Evolutionary conservation across 64 coral and sea anemone species (phyloP), one percentile per base, ranked within the genome.

Genomic region (Stichodactyla mertensii): DNA sequence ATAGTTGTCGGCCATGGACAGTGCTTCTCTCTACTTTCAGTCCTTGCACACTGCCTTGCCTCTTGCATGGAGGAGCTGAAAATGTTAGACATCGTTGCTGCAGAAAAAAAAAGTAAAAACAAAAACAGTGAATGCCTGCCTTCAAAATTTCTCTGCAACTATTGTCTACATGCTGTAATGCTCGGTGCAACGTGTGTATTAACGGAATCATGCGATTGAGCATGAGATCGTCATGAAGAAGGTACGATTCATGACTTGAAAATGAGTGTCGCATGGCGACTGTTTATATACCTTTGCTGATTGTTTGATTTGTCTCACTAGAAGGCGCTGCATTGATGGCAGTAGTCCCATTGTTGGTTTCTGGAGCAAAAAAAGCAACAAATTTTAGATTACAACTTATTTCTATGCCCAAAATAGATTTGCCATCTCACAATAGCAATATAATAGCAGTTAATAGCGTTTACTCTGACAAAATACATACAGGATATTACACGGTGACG

Each of bases 1-100:
- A 12, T 52, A 81, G 78, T 55, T 81, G 31, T 4, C 78, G 78
- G 78, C 78, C 78, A 81, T 81, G 78, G 78, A 81, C 51, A 81
- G 53, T 55, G 51, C 51, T 81, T 54, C 78, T 31, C 16, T 81
- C 78, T 31, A 81, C 78, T 55, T 54, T 81, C 18, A 53, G 5
- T 15, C 78, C 78, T 52, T 55, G 19, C 51, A 0, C 52, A 81
- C 53, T 6, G 55, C 52, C 53, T 81, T 81, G 6, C 26, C 36
- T 55, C 19, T 55, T 55, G 4, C 51, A 28, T 81, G 52, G 5
- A 81, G 13, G 7, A 54, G 78, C 78, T 81, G 51, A 52, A 81
- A 81, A n/a, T 81, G 52, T 8, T 80, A 2, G 13, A 51, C 77
- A 16, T 80, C 23, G 31, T 4, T 4, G 77, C 31, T 80, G 77